These are phyloP conservation scores for Drosophila anomelani DNA, from an alignment of 2,888 invertebrate species.

Conservation along the genomic window DNA sequence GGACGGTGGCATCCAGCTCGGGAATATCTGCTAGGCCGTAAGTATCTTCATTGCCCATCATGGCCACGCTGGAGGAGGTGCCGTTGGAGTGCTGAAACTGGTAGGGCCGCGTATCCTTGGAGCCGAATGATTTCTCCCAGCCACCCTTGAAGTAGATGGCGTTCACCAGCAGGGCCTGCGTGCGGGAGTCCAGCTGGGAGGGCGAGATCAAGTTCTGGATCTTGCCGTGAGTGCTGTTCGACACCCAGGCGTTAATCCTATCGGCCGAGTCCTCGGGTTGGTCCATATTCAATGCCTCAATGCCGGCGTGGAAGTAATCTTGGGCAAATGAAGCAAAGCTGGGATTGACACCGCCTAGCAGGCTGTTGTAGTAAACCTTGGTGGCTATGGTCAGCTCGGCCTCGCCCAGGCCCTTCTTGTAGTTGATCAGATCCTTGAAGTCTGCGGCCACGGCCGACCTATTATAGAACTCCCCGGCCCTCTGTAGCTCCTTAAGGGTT, in stretches of 20 bases:
- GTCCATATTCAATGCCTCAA: conserved; percentile 66
- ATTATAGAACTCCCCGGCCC: conserved; percentile 49
- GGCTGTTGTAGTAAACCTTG: conserved; percentile 68
- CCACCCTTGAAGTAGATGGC: conserved; percentile 93
- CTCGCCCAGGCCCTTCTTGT: conserved; percentile 9
- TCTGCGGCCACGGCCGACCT: background rate
- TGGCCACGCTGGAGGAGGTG: conserved; percentile 86
- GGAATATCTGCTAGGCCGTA: conserved; percentile 85
- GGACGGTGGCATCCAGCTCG: too few species aligned
- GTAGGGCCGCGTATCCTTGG: conserved; percentile 71
- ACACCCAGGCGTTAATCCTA: conserved; percentile 84
- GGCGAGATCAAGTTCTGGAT: conserved; percentile 69
- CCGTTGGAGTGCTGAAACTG: conserved; percentile 88
- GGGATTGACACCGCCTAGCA: conserved; percentile 38
- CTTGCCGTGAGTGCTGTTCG: conserved; percentile 58
- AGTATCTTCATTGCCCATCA: conserved; percentile 88
- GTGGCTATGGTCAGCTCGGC: conserved; percentile 68
- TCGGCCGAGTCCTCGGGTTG: conserved; percentile 85
- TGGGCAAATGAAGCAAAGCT: conserved; percentile 45
- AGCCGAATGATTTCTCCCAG: conserved; percentile 86
- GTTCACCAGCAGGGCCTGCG: too few species aligned
- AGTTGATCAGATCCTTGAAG: background rate
- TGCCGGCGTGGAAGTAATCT: conserved; percentile 55
- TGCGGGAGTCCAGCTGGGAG: conserved; percentile 56
- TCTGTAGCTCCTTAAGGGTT: conserved; percentile 66